Base-by-base conservation (phyloP, 2,888 invertebrate species). In the Rosalia funebris region DNA sequence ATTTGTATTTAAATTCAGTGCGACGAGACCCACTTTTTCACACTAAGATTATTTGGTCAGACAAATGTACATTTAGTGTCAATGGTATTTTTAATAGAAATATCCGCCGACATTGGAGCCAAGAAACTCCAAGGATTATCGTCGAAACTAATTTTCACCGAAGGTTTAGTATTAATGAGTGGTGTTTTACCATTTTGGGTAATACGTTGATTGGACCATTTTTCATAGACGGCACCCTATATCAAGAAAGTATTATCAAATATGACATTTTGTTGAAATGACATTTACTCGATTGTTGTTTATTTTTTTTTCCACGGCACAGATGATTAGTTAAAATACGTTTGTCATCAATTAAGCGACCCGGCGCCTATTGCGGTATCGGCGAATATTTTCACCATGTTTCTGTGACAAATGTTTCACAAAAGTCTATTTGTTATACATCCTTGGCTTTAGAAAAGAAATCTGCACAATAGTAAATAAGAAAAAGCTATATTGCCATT, bases 71-170 rank as follows among this genome's bases (percentile, higher is more conserved):
- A 16, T 17, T 42, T 17, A 42, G 42, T 17, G 42, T 17, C 9
- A 42, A 42, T 42, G n/a, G 19, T 42, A 42, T 42, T 16, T n/a
- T 42, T 17, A 42, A 42, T 17, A 42, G 42, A 16, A 42, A 42
- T 42, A 16, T 42, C 11, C 42, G 17, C 17, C 16, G 42, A 16
- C 17, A 16, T 42, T 42, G 42, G 17, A 16, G 42, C 42, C 42
- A 42, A 42, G 42, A 42, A 39, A 39, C 1, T 9, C 39, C 39
- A 39, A 14, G 14, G 14, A 39, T 39, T 14, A 39, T 39, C 39
- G 39, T 39, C 12, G 39, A 5, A 39, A 39, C 39, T 39, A 12
- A 39, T 39, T 39, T 12, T 12, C 39, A 39, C 12, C 14, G 39
- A 39, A 11, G 39, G 39, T 39, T 39, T 11, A 5, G 4, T 39